These are phyloP conservation scores for Gymnarchus niloticus DNA, from an alignment of 2,113 vertebrate species.

Conservation along the genomic window DNA sequence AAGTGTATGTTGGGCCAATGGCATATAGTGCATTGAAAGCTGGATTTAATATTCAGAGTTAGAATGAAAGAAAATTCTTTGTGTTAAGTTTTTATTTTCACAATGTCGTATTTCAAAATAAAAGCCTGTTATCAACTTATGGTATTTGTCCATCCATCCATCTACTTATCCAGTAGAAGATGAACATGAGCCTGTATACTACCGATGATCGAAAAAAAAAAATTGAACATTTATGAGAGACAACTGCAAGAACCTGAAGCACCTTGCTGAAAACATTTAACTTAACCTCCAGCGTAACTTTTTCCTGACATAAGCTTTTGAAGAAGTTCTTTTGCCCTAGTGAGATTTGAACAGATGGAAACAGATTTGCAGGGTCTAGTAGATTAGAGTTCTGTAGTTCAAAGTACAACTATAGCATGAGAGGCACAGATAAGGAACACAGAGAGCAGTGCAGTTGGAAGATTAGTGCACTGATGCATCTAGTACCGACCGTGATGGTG, in stretches of 20 bases:
- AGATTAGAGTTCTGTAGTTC: background rate
- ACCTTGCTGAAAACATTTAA: background rate
- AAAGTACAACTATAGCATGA: slow-evolving; percentile 1
- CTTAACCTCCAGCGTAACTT: background rate
- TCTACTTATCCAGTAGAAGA: too few relatives aligned
- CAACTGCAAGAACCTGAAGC: background rate
- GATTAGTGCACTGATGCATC: slow-evolving; percentile 16
- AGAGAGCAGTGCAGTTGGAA: background rate
- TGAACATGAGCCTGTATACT: too few relatives aligned
- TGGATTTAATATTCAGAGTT: background rate
- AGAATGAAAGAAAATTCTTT: background rate
- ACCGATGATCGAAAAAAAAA: background rate
- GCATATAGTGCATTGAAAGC: background rate
- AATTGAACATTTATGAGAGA: background rate
- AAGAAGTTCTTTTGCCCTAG: slow-evolving; percentile 9
- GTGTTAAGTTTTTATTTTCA: background rate
- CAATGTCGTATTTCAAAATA: too few relatives aligned
- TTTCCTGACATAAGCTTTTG: background rate
- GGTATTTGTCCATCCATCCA: background rate
- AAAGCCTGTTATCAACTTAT: background rate
- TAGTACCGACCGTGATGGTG: background rate
- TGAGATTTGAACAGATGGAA: slow-evolving; percentile 6
- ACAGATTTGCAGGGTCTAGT: background rate
- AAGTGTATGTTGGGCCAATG: background rate
- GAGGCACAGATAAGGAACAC: background rate